phyloP scores from a whole-genome alignment of 2,113 vertebrate genomes.

The Xiphias gladius region DNA sequence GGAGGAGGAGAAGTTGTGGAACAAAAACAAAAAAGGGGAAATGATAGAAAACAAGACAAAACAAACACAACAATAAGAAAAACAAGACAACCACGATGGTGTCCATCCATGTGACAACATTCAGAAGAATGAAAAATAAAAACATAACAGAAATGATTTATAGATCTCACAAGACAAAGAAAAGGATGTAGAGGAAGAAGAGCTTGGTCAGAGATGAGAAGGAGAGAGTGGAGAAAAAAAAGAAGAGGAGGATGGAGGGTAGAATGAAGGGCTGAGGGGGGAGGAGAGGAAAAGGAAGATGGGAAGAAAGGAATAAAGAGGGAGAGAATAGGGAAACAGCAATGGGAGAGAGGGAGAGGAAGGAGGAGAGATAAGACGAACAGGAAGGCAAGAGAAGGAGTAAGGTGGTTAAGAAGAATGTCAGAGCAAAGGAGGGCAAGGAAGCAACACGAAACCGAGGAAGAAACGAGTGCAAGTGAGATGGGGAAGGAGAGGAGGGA shows the following conservation, averaged over 20 bases:
- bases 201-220: conserved; percentile 89
- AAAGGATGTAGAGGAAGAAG: conserved; percentile 93
- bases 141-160: conserved; percentile 81
- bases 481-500: conserved; percentile 66
- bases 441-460: conserved; percentile 61
- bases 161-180: conserved; percentile 91
- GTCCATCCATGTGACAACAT: conserved; percentile 82
- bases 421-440: conserved; percentile 35
- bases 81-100: conserved; percentile 79
- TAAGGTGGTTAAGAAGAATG: conserved; percentile 80
- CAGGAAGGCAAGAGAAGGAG: conserved; percentile 54
- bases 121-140: conserved; percentile 80
- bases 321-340: conserved; percentile 66
- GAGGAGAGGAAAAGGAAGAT: conserved; percentile 50
- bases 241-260: conserved; percentile 88
- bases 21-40: conserved; percentile 61
- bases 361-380: conserved; percentile 31
- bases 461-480: conserved; percentile 37
- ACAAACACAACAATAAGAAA: conserved; percentile 69
- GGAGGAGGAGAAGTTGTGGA: conserved; percentile 52
- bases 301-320: conserved; percentile 72
- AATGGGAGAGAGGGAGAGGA: conserved; percentile 7
- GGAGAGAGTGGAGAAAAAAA: conserved; percentile 90
- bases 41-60: conserved; percentile 75
- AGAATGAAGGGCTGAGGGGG: conserved; percentile 87